phyloP scores from a whole-genome alignment of 2,113 vertebrate species.

The Rhagologus leucostigma region DNA sequence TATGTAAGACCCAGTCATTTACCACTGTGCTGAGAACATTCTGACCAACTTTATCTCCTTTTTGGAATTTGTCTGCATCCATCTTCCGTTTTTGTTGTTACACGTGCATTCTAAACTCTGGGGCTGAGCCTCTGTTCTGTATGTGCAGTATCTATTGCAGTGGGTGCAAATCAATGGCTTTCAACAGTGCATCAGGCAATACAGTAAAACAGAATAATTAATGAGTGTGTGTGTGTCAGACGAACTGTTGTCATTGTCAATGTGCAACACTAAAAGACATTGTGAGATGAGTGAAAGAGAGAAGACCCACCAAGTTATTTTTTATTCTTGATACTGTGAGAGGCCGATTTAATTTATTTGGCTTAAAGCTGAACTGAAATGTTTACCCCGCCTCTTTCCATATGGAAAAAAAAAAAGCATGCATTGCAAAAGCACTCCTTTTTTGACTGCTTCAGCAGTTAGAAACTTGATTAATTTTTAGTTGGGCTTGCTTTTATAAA shows the following conservation, averaged over 20 bases:
- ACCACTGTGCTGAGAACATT: neutral
- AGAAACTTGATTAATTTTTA: neutral
- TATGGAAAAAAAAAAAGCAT: neutral
- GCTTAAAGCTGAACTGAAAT: neutral
- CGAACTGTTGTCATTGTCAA: neutral
- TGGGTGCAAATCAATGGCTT: neutral
- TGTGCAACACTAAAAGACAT: neutral
- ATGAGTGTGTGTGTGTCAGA: neutral
- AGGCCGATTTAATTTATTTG: neutral
- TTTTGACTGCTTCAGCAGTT: neutral
- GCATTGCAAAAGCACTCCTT: neutral
- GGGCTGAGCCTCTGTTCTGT: neutral
- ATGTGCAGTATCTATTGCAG: neutral
- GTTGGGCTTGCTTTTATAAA: neutral
- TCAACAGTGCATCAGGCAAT: neutral
- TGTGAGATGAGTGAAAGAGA: neutral
- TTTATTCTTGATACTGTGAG: neutral
- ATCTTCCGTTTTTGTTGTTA: neutral
- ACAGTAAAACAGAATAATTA: neutral
- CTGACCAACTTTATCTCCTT: neutral
- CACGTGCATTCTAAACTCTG: neutral
- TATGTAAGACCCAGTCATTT: neutral
- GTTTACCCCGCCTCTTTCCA: neutral
- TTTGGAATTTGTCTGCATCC: neutral
- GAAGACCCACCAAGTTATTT: neutral